A percentile compares a stretch with the other conserved stretches of the same genome.
These are phyloP conservation scores for Caenorhabditis sp. DNA, from an alignment of 2,888 invertebrate genomes.

Conservation along the genomic window DNA sequence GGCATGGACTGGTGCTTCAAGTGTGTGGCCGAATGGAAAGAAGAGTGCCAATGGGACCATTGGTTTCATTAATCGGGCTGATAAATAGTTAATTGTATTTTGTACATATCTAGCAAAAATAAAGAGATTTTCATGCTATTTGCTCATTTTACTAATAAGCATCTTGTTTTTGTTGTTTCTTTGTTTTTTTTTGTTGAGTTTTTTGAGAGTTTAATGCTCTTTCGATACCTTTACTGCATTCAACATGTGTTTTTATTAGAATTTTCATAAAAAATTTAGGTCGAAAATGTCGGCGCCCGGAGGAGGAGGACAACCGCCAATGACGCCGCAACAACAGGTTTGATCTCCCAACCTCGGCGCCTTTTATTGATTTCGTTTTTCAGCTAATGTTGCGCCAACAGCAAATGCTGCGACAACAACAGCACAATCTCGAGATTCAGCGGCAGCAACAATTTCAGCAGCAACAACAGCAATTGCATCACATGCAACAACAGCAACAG, in stretches of 20 bases:
- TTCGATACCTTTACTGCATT: too few relatives aligned
- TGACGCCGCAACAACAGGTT: constrained; percentile 30
- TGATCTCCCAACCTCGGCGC: too few relatives aligned
- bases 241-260: too few relatives aligned
- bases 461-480: constrained; percentile 16
- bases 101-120: not conserved
- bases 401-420: constrained; percentile 26
- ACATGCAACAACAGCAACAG: constrained; percentile 16
- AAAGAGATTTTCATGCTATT: too few relatives aligned
- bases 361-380: too few relatives aligned
- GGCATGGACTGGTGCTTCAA: constrained; percentile 73
- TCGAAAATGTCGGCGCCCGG: constrained; percentile 46
- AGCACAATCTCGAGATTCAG: too few relatives aligned
- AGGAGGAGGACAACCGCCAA: constrained; percentile 22
- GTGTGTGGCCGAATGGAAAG: constrained; percentile 65
- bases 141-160: too few relatives aligned
- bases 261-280: too few relatives aligned
- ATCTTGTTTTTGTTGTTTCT: too few relatives aligned
- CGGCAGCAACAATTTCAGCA: constrained; percentile 29
- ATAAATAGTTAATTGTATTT: not conserved
- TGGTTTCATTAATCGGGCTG: constrained; percentile 70
- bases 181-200: too few relatives aligned
- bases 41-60: constrained; percentile 77
- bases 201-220: too few relatives aligned
- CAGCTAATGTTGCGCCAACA: constrained; percentile 28